Evolutionary conservation across 2,113 vertebrate species (phyloP), one percentile per base, ranked within the genome.

Genomic region (Pachypanchax playfairii): DNA sequence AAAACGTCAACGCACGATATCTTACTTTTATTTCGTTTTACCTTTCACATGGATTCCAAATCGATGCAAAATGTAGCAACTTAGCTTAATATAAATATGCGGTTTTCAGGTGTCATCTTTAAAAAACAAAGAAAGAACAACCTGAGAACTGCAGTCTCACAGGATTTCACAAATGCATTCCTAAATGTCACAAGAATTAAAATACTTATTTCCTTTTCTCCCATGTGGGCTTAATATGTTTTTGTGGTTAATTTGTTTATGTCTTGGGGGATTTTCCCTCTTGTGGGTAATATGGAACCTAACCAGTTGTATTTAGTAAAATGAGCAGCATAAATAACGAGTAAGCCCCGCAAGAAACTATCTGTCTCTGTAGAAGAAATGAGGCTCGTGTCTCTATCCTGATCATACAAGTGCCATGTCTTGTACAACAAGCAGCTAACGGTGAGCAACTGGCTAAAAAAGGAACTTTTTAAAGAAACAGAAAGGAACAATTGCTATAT

Each of bases 401-500:
- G 51, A 56, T 50, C 50, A 64, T 24, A 65, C 26, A 17, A 48
- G 24, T 4, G 8, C 44, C 44, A 26, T 48, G 31, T 33, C 39
- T 51, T 70, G 62, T 53, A 4, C 24, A 60, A 65, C 25, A 60
- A 47, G 2, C 21, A 11, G 28, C 8, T 69, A 39, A 44, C 50
- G 28, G 38, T 56, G 41, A 64, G 49, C 22, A 43, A 17, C 15
- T 21, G 20, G 26, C 25, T 25, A 31, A 31, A 44, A 77, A 12
- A 59, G 12, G 11, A 69, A 55, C 49, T 62, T 73, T 73, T 55
- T 46, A 35, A 42, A 18, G n/a, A 9, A 46, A 63, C 39, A 55
- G 59, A 65, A 69, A 55, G 36, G 29, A 69, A 53, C 50, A 25
- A 47, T 62, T 77, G 72, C 43, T 64, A 60, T n/a, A n/a, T 56